Evolutionary conservation across 2,113 vertebrate genomes (phyloP), one percentile per base, ranked within the genome.

Genomic region (Enhydra lutris): DNA sequence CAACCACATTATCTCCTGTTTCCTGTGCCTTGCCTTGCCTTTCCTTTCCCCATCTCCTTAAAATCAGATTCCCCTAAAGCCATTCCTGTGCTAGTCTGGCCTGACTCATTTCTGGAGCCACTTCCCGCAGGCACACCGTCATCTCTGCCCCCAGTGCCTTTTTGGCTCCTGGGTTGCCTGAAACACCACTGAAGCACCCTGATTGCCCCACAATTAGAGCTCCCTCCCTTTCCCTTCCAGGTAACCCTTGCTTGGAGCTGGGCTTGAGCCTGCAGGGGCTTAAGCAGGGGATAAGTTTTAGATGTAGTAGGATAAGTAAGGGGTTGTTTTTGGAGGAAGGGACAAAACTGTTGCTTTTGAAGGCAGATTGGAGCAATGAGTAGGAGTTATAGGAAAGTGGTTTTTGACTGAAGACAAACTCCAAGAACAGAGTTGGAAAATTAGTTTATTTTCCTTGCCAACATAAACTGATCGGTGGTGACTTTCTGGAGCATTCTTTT

Each of bases 381-480:
- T 80, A 87, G 74, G 95, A 92, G 83, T 88, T 88, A 57, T 39
- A 81, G 71, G 84, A 97, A 91, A 95, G 91, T 94, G 76, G 71
- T 78, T 98, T 98, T 97, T 89, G 74, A 94, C 20, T 86, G 94
- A 76, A 97, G 95, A 97, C 50, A 45, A 97, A 76, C 89, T 95
- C 76, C 59, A 81, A 89, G 94, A 96, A 93, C 82, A 97, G 88
- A 96, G 88, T 45, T 98, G 97, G 97, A 97, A 95, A 97, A 91
- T 63, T 42, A 89, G 65, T 89, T 97, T n/a, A 71, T 67, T 93
- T 98, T 78, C 95, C 67, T 87, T 86, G 96, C 97, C 98, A 97
- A 52, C 10, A 81, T 67, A 95, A 98, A 97, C 91, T 79, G 91
- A 97, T 97, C 88, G 50, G 71, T 39, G 85, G 97, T 95, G 88